Base-by-base conservation (phyloP, 1,140 invertebrate genomes). In the Bilobella aurantiaca region DNA sequence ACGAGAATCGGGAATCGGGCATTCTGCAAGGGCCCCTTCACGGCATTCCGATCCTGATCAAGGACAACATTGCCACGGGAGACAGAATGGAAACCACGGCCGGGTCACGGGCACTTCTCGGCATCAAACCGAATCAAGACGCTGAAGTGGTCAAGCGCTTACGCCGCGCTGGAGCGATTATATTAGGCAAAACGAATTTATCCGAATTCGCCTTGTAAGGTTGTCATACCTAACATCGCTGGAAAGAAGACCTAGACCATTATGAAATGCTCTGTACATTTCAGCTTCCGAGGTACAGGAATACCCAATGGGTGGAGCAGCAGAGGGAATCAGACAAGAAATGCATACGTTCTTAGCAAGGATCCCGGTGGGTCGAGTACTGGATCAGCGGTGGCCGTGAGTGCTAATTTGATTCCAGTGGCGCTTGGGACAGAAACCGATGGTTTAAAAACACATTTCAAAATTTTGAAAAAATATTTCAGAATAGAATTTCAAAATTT, bases 271-370 rank as follows among this genome's bases (percentile, higher is more conserved):
- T n/a, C n/a, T 29, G 14, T 14, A 27, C 3, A 3, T 29, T 8
- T 31, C 30, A 68, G 62, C n/a, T 68, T 63, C 31, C 34, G 62
- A 0, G 57, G 42, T 46, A 25, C 57, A 56, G 21, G 23, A n/a
- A 61, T 68, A 28, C 62, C 62, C 34, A 60, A 31, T 42, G 66
- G 66, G 0, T 68, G 66, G 66, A 64, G 62, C 27, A 42, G 57
- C 23, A 21, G 57, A n/a, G 66, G 66, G 0, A 42, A 42, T 16
- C 66, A 68, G 61, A 64, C 66, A 1, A 12, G 14, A 21, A 68
- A 64, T 42, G n/a, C 56, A 2, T 68, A 68, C 30, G 32, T 37
- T 12, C 46, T 58, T 3, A 64, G 3, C 2, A n/a, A 0, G n/a
- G 31, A 58, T 21, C 62, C 66, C 0, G 29, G n/a, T 8, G 62